Conservation (phyloP, 2,113 vertebrate genomes). For the Piliocolobus tephrosceles region DNA sequence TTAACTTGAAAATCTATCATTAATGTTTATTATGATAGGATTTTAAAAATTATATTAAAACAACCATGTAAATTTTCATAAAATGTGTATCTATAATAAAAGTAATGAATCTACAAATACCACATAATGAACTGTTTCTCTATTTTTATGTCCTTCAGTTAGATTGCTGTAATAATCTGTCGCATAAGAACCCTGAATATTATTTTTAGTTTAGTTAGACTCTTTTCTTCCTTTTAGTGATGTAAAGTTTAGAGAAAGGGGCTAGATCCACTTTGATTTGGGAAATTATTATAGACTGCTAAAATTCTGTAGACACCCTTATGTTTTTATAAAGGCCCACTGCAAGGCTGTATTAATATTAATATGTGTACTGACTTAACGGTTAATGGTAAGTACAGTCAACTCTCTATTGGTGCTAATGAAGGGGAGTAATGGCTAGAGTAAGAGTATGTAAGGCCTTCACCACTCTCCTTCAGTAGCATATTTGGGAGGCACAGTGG, state of each 20-base stretch:
- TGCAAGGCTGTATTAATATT: not conserved
- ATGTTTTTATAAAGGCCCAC: not conserved
- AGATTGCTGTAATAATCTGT: not conserved
- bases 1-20: not conserved
- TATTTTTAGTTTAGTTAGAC: conserved; percentile 23
- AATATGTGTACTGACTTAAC: not conserved
- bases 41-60: conserved; percentile 4
- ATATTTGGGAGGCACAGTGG: not conserved
- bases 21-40: not conserved
- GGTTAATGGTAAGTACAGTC: conserved; percentile 6
- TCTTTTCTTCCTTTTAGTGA: not conserved
- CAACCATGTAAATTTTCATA: not conserved
- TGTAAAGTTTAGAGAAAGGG: not conserved
- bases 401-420: conserved; percentile 52
- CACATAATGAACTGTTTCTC: not conserved
- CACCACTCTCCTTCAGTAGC: not conserved
- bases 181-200: not conserved
- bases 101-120: not conserved
- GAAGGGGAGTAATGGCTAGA: not conserved
- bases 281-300: not conserved
- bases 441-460: not conserved
- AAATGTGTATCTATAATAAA: not conserved
- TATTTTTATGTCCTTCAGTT: conserved; percentile 12
- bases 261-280: not conserved
- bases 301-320: not conserved